phyloP scores from a whole-genome alignment of 2,113 vertebrate species.

The Varanus komodoensis region DNA sequence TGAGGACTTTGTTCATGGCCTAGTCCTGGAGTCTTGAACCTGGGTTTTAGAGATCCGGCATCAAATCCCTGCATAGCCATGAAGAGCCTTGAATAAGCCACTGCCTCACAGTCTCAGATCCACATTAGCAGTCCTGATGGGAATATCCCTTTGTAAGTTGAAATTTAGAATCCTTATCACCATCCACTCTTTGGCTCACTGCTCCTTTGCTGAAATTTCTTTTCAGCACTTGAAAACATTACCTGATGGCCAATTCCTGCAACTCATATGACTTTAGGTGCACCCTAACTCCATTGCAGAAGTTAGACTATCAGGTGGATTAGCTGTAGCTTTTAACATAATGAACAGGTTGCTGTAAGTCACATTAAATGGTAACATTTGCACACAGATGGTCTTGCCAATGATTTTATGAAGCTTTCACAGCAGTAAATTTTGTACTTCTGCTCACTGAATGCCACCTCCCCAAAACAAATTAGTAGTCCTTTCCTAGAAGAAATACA shows the following conservation, averaged over 20 bases:
- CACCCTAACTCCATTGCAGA: not conserved
- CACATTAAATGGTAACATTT: not conserved
- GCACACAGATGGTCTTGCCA: conserved; percentile 1
- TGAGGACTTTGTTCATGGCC: not conserved
- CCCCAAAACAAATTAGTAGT: not conserved
- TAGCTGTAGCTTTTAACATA: conserved; percentile 24
- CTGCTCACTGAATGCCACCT: not conserved
- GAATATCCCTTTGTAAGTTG: not conserved
- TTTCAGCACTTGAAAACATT: not conserved
- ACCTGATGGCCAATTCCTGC: not conserved
- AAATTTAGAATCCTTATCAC: not conserved
- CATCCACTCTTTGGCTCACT: not conserved
- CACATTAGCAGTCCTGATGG: not conserved
- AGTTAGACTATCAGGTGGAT: not conserved
- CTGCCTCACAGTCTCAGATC: not conserved
- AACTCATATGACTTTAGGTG: not conserved
- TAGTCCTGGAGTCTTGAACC: not conserved
- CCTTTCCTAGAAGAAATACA: not conserved
- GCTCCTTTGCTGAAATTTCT: not conserved
- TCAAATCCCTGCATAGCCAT: not conserved
- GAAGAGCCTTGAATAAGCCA: not conserved
- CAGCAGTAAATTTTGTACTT: not conserved
- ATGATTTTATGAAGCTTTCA: not conserved
- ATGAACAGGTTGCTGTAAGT: conserved; percentile 1
- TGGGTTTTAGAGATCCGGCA: not conserved